A percentile compares a stretch with the other conserved stretches of the same genome.
Conservation (phyloP, 2,888 invertebrate species). For the Ectemnius lituratus region DNA sequence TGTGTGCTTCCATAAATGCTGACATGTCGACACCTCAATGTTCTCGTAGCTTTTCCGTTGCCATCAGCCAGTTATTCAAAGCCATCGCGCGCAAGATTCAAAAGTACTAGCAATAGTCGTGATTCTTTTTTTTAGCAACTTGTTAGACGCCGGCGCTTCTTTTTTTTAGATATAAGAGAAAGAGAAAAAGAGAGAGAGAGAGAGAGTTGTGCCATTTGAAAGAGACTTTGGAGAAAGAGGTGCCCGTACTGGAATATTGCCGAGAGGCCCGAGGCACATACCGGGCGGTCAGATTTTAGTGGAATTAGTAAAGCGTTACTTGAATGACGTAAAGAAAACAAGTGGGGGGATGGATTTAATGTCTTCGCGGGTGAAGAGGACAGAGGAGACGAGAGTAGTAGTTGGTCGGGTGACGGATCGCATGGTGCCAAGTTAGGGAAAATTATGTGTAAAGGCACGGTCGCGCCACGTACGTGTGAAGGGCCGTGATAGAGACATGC, state of each 20-base stretch:
- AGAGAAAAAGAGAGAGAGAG: no score
- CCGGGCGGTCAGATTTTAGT: background rate
- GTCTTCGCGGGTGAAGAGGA: background rate
- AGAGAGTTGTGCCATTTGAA: no score
- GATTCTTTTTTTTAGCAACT: no score
- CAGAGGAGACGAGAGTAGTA: background rate
- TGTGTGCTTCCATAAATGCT: no score
- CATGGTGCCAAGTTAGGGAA: conserved; percentile 1
- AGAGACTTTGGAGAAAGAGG: background rate
- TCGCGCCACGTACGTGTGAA: conserved; percentile 1
- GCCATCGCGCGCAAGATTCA: no score
- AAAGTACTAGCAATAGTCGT: no score
- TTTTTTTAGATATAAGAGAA: no score
- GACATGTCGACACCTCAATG: no score
- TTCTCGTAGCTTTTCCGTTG: no score
- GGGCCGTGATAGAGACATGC: background rate
- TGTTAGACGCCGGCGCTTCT: no score
- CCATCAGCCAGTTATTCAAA: no score
- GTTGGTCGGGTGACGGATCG: conserved; percentile 2
- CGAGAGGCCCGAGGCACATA: background rate
- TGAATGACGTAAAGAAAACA: background rate
- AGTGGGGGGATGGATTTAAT: background rate
- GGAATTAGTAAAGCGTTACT: background rate
- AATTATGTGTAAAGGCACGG: background rate
- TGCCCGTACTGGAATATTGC: background rate